Conservation (phyloP, 2,888 invertebrate species). For the Synanthedon tipuliformis region DNA sequence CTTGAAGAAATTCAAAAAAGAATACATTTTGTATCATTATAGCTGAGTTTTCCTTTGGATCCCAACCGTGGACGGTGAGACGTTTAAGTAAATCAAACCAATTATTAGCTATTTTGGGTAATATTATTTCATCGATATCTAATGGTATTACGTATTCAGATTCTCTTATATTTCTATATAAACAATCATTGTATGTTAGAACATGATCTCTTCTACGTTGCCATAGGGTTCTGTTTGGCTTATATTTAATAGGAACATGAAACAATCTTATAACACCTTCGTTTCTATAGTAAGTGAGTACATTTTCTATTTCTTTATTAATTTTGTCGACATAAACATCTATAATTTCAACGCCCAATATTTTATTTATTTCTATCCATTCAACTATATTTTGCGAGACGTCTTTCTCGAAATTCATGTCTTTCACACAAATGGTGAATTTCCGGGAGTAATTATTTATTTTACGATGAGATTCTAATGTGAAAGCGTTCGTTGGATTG, state of each 20-base stretch:
- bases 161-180: constrained; percentile 76
- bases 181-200: constrained; percentile 82
- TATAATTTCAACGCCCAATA: constrained; percentile 76
- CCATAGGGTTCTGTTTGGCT: constrained; percentile 58
- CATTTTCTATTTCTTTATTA: constrained; percentile 60
- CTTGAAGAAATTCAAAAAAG: constrained; percentile 72
- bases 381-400: constrained; percentile 73
- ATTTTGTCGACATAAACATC: constrained; percentile 75
- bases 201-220: constrained; percentile 78
- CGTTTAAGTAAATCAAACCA: constrained; percentile 71
- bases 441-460: constrained; percentile 28
- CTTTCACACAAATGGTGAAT: constrained; percentile 80
- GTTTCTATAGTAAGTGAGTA: constrained; percentile 69
- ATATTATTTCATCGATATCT: constrained; percentile 80
- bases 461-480: constrained; percentile 24
- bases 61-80: constrained; percentile 46
- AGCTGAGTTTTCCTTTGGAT: constrained; percentile 65
- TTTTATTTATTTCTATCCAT: constrained; percentile 77
- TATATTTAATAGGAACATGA: constrained; percentile 65
- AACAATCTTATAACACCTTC: constrained; percentile 59
- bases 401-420: constrained; percentile 74
- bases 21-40: constrained; percentile 77
- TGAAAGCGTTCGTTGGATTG: constrained; percentile 48
- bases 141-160: constrained; percentile 76
- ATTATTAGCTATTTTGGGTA: constrained; percentile 71